A percentile compares a stretch with the other conserved stretches of the same genome.
Conservation (phyloP, 1,140 invertebrate genomes). For the Bombus confusus region DNA sequence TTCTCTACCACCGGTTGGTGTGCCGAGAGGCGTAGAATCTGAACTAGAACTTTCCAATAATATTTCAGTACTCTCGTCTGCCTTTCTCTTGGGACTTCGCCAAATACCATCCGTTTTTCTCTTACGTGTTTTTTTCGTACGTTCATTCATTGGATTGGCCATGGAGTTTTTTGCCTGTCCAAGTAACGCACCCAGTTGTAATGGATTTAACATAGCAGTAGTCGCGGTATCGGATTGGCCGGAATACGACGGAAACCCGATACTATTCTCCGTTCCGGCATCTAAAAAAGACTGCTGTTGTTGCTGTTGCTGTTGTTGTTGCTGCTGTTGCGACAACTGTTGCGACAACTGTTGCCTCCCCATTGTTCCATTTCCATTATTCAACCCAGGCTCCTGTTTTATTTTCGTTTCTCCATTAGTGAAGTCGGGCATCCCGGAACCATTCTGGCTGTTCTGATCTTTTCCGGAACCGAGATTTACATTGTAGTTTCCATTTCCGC, state of each 20-base stretch:
- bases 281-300: constrained; percentile 83
- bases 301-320: constrained; percentile 69
- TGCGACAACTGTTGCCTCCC: constrained; percentile 73
- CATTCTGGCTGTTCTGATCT: constrained; percentile 78
- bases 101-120: constrained; percentile 82
- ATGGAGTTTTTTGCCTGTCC: constrained; percentile 73
- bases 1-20: constrained; percentile 83
- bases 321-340: constrained; percentile 54
- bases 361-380: constrained; percentile 77
- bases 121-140: constrained; percentile 80
- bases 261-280: constrained; percentile 83
- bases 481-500: constrained; percentile 80
- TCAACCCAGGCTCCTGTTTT: constrained; percentile 82
- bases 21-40: constrained; percentile 85
- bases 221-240: constrained; percentile 81
- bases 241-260: constrained; percentile 83
- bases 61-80: constrained; percentile 80
- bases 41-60: constrained; percentile 86
- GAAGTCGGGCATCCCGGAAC: constrained; percentile 80
- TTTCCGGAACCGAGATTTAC: constrained; percentile 73
- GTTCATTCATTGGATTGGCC: constrained; percentile 60
- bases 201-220: constrained; percentile 76
- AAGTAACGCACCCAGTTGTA: constrained; percentile 76
- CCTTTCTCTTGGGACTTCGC: constrained; percentile 83
- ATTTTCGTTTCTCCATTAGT: constrained; percentile 82